Evolutionary conservation across 92 coral and sea anemone genomes (phyloP).

Genomic region (Heteractis magnifica): DNA sequence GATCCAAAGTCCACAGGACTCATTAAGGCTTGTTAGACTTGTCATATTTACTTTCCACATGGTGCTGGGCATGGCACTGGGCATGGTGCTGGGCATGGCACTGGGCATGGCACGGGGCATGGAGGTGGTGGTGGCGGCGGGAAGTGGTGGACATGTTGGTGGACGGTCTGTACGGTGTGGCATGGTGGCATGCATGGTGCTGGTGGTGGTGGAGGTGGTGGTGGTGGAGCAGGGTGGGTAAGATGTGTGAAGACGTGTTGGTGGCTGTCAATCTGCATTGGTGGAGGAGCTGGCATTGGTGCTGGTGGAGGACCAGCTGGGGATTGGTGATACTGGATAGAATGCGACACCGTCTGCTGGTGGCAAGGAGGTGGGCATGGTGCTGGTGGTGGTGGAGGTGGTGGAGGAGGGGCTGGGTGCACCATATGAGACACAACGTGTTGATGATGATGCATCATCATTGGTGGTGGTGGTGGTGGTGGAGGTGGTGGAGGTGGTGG

Average conservation of each 20-base stretch:
- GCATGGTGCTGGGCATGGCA: conserved; percentile 71
- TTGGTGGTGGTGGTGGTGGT: conserved; percentile 81
- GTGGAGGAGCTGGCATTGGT: conserved; percentile 79
- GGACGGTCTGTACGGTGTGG: conserved; percentile 69
- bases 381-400: conserved; percentile 85
- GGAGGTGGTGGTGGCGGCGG: conserved; percentile 94
- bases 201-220: conserved; percentile 73
- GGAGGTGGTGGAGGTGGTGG: conserved; percentile 82
- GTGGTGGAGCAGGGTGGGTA: conserved; percentile 74
- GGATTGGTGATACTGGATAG: conserved; percentile 58
- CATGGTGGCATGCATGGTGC: conserved; percentile 76
- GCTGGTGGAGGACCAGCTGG: conserved; percentile 80
- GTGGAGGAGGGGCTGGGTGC: conserved; percentile 85
- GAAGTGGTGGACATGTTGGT: conserved; percentile 70
- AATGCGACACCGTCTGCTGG: conserved; percentile 43
- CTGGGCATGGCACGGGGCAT: conserved; percentile 71
- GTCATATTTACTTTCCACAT: conserved; percentile 36
- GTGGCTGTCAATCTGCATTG: conserved; percentile 49
- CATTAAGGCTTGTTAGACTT: background rate
- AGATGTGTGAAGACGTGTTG: conserved; percentile 61
- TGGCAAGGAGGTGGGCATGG: conserved; percentile 85
- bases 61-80: conserved; percentile 73
- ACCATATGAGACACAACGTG: conserved; percentile 30
- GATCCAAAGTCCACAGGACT: conserved; percentile 47
- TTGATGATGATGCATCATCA: conserved; percentile 30